Evolutionary conservation across 53 echinoderm and acorn worm species (phyloP).

Genomic region (Zoroaster sp.): DNA sequence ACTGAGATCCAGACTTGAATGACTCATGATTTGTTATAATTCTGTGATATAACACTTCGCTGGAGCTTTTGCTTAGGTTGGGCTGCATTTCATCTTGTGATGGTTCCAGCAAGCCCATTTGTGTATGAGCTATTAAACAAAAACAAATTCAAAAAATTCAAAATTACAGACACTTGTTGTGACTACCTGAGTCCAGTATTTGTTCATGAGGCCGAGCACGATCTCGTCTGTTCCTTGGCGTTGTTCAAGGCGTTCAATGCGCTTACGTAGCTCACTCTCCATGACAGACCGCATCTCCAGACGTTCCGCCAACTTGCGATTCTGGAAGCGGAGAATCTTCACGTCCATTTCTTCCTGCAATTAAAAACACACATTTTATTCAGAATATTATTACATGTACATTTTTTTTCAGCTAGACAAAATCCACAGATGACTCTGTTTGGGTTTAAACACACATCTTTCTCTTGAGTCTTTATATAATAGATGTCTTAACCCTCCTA

Average conservation of each 20-base stretch:
- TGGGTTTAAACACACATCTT: no score
- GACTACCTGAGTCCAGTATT: conserved; percentile 95
- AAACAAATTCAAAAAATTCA: no score
- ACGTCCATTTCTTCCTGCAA: conserved; percentile 95
- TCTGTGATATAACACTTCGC: neutral
- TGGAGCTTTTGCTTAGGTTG: neutral
- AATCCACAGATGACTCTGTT: no score
- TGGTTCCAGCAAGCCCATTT: neutral
- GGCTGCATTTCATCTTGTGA: neutral
- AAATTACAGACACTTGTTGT: neutral
- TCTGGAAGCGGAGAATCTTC: conserved; percentile 89
- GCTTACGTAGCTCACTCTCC: conserved; percentile 85
- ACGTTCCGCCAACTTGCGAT: conserved; percentile 85
- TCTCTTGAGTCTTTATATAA: no score
- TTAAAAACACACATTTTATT: neutral
- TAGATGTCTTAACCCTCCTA: no score
- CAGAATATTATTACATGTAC: no score
- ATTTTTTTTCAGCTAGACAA: no score
- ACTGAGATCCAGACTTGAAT: neutral
- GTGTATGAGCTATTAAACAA: neutral
- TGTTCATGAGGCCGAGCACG: conserved; percentile 89
- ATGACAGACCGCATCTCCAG: conserved; percentile 70
- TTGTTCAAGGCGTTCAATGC: conserved; percentile 79
- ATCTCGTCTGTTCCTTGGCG: conserved; percentile 92
- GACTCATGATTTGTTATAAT: neutral